Conservation (phyloP, 1,140 invertebrate species). For the Gryon sp. region DNA sequence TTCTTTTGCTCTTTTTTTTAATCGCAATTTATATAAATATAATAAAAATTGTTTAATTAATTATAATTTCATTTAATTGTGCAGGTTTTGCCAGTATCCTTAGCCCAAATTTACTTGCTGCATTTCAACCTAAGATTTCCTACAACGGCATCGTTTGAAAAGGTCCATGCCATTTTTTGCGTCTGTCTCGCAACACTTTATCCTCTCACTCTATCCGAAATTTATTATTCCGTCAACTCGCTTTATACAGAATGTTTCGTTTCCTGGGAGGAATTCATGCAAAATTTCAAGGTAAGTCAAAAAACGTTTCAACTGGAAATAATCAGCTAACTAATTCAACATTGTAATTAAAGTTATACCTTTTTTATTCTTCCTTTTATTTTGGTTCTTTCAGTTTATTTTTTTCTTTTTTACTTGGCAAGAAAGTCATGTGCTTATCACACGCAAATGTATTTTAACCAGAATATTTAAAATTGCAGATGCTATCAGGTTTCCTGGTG, state of each 20-base stretch:
- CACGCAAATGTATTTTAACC: conserved; percentile 8
- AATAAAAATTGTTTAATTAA: no score
- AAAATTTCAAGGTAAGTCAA: conserved; percentile 85
- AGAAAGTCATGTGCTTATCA: conserved; percentile 9
- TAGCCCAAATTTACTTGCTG: conserved; percentile 95
- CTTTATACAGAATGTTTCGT: conserved; percentile 87
- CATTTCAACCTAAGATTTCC: conserved; percentile 97
- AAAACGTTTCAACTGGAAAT: neutral
- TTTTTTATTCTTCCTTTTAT: neutral
- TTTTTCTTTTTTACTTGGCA: neutral
- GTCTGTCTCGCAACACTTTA: conserved; percentile 94
- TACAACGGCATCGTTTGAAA: conserved; percentile 93
- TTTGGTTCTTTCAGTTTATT: neutral
- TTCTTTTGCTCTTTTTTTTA: no score
- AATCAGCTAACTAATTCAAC: neutral
- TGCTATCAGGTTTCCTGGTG: conserved; percentile 90
- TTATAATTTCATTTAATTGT: conserved; percentile 53
- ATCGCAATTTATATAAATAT: no score
- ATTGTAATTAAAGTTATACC: conserved; percentile 1
- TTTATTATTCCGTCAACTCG: conserved; percentile 96
- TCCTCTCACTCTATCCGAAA: conserved; percentile 93
- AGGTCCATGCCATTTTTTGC: conserved; percentile 91
- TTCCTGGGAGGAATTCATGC: conserved; percentile 94
- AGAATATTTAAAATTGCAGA: conserved; percentile 70
- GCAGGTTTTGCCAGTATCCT: conserved; percentile 89